Conservation (phyloP, 2,113 vertebrate genomes). For the Myiopsitta monachus region DNA sequence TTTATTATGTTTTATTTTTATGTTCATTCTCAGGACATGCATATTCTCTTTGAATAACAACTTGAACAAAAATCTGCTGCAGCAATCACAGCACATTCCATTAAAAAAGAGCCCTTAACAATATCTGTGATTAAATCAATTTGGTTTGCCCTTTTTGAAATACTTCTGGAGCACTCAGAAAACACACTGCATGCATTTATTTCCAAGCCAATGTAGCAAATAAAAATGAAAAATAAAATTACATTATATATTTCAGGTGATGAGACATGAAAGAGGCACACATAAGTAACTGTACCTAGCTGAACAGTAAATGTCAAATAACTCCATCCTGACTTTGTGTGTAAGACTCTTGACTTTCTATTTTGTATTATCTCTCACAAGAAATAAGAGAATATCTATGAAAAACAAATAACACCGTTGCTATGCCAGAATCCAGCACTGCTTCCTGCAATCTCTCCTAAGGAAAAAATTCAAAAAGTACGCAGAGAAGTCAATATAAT, state of each 20-base stretch:
- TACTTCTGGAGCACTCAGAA: background rate
- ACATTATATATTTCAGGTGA: background rate
- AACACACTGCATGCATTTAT: conserved; percentile 18
- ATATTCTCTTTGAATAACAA: conserved; percentile 23
- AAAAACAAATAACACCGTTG: background rate
- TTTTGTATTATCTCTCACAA: background rate
- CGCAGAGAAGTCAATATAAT: background rate
- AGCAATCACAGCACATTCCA: conserved; percentile 34
- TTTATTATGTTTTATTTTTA: background rate
- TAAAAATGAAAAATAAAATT: conserved; percentile 51
- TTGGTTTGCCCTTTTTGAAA: conserved; percentile 54
- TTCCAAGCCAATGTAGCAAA: background rate
- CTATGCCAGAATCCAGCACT: background rate
- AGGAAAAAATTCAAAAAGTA: background rate
- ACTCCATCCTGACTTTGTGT: background rate
- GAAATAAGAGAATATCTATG: background rate
- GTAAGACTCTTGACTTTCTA: background rate
- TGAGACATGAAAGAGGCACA: background rate
- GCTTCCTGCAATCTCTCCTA: background rate
- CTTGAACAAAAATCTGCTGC: background rate
- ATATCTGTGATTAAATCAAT: conserved; percentile 34
- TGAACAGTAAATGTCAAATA: background rate
- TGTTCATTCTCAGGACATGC: background rate
- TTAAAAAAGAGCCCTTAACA: conserved; percentile 20
- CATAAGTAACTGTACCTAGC: background rate